Base-by-base conservation (phyloP, 1,140 invertebrate genomes). In the Whitmania pigra region DNA sequence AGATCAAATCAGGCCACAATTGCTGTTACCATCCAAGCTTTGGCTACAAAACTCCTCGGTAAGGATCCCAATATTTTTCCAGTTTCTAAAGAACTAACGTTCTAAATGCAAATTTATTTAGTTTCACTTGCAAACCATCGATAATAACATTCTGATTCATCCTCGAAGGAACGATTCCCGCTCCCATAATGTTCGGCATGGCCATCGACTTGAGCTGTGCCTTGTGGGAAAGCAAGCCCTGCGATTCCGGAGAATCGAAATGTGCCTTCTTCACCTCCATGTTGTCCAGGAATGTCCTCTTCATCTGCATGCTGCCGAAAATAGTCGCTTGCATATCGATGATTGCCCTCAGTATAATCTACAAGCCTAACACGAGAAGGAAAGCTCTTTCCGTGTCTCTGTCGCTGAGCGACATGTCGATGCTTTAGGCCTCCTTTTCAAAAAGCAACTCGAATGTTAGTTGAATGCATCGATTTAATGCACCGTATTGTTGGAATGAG, bases 261-360 rank as follows among this genome's bases (percentile, higher is more conserved):
- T 63, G 57, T 31, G 29, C 29, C 22, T 63, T 63, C 22, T 25
- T 63, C 22, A 22, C 1, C 15, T 9, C 7, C 18, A 22, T 11
- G 20, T 22, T 31, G 29, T 11, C 57, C 57, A 25, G 15, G 15
- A 63, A 63, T 31, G 29, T 63, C 11, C 57, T 63, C 57, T 25
- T 63, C 57, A 63, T 63, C 29, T 63, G 57, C 57, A 63, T 63
- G 22, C 22, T 63, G 29, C 57, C 57, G 0, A 63, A 63, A 31
- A 1, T 63, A 11, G 11, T 63, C 15, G 29, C 22, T 20, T 25
- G 22, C 57, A 11, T 63, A 18, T 22, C 57, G 29, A 63, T 63
- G 57, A 20, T 63, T 13, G 20, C 18, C 29, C 57, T 63, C 6
- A 63, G 29, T 20, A 7, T 63, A 4, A 31, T 63, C 57, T 63